Evolutionary conservation across 2,797 vertebrate species (phyloP).

Genomic region (Macropodus opercularis): DNA sequence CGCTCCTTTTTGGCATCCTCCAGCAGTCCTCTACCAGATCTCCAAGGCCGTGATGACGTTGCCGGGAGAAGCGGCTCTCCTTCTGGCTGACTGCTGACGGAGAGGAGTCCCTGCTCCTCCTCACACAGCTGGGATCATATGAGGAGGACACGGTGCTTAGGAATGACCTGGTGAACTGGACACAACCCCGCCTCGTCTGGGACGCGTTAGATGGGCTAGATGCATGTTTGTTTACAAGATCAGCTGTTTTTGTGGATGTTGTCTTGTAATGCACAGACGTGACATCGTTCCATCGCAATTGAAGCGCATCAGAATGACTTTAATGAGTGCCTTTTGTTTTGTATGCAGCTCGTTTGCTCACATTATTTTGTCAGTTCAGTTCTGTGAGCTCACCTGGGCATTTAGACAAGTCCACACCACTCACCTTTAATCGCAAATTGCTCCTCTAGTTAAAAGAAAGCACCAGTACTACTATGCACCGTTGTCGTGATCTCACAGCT

Average conservation of each 20-base stretch:
- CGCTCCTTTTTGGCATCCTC: constrained; percentile 2
- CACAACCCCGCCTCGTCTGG: constrained; percentile 14
- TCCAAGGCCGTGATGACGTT: constrained; percentile 77
- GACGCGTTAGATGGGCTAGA: constrained; percentile 25
- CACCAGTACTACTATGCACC: constrained; percentile 75
- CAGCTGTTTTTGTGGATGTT: constrained; percentile 10
- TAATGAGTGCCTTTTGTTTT: constrained; percentile 77
- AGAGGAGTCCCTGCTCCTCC: constrained; percentile 74
- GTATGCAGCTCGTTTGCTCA: constrained; percentile 47
- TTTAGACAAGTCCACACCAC: constrained; percentile 27
- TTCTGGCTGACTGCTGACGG: constrained; percentile 76
- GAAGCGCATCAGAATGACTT: constrained; percentile 67
- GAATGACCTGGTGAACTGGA: constrained; percentile 58
- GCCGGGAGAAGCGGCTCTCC: constrained; percentile 67
- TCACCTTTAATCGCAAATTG: constrained; percentile 47
- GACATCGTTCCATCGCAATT: constrained; percentile 46
- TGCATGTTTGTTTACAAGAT: constrained; percentile 34
- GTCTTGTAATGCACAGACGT: constrained; percentile 20
- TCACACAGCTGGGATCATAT: constrained; percentile 42
- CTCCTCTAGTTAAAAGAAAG: constrained; percentile 36
- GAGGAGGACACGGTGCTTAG: constrained; percentile 48
- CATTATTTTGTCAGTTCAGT: constrained; percentile 26
- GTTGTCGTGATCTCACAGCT: constrained; percentile 43
- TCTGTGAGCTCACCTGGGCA: constrained; percentile 46
- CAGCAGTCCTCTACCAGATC: constrained; percentile 74